phyloP scores from a whole-genome alignment of 2,888 invertebrate species.

The Apamea crenata region DNA sequence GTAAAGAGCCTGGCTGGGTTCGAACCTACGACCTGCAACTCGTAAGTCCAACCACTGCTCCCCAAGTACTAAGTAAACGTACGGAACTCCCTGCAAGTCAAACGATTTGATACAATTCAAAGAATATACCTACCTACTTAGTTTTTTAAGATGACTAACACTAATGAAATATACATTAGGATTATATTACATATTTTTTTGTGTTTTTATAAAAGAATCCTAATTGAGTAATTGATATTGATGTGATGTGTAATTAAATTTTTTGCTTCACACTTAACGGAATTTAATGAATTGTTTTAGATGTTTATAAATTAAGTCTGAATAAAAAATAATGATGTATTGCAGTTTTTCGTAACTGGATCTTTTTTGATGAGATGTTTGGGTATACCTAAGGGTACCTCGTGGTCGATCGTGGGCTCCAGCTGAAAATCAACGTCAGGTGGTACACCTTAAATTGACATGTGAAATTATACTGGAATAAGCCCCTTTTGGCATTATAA shows the following conservation, averaged over 20 bases:
- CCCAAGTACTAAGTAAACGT: not conserved
- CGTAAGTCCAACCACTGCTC: no score
- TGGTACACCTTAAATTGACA: not conserved
- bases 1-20: no score
- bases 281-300: constrained; percentile 31
- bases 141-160: constrained; percentile 35
- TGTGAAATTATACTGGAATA: not conserved
- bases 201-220: constrained; percentile 35
- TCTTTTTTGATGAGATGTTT: not conserved
- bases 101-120: not conserved
- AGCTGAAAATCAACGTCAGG: not conserved
- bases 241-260: constrained; percentile 54
- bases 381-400: no score
- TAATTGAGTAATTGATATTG: constrained; percentile 68
- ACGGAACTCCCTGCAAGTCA: constrained; percentile 23
- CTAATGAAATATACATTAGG: constrained; percentile 50
- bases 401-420: no score
- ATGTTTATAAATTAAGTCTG: constrained; percentile 1
- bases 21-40: no score
- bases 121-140: not conserved
- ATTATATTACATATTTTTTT: constrained; percentile 23
- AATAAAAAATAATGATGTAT: constrained; percentile 3
- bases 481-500: not conserved
- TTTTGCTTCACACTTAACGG: constrained; percentile 42
- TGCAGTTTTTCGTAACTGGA: not conserved